Evolutionary conservation across 2,113 vertebrate genomes (phyloP).

Genomic region (Takifugu bimaculatus): DNA sequence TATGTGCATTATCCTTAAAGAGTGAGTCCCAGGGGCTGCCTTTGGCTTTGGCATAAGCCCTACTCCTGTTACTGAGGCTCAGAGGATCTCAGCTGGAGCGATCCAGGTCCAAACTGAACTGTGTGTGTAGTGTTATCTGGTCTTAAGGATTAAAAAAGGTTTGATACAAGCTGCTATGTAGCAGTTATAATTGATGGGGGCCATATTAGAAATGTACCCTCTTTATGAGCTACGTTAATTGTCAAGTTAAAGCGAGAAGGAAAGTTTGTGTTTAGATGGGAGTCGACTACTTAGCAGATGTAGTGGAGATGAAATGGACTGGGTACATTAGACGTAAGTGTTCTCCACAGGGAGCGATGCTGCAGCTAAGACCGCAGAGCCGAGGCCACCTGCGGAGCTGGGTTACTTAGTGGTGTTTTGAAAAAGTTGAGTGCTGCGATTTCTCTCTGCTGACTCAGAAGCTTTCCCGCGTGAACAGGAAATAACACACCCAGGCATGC

Average conservation of each 20-base stretch:
- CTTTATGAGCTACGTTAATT: background rate
- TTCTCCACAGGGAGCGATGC: slow-evolving; percentile 20
- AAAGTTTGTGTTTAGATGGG: background rate
- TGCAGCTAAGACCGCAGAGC: slow-evolving; percentile 13
- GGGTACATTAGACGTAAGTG: slow-evolving; percentile 10
- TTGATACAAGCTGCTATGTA: background rate
- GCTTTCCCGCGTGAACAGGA: background rate
- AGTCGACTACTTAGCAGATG: slow-evolving; percentile 2
- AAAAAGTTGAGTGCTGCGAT: background rate
- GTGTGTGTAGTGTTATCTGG: background rate
- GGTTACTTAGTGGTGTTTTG: slow-evolving; percentile 9
- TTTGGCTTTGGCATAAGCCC: slow-evolving; percentile 11
- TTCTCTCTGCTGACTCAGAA: background rate
- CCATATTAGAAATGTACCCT: background rate
- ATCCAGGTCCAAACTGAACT: slow-evolving; percentile 1
- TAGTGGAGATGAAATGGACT: slow-evolving; percentile 11
- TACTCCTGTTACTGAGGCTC: slow-evolving; percentile 20
- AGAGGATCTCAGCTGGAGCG: slow-evolving; percentile 20
- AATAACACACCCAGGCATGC: background rate
- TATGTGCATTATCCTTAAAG: slow-evolving; percentile 27
- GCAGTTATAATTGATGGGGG: background rate
- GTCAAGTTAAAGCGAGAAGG: background rate
- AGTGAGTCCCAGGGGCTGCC: slow-evolving; percentile 14
- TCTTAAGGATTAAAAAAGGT: background rate
- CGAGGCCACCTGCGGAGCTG: slow-evolving; percentile 3